Evolutionary conservation across 1,140 invertebrate genomes (phyloP), one percentile per base, ranked within the genome.

Genomic region (Meloidogyne exigua): DNA sequence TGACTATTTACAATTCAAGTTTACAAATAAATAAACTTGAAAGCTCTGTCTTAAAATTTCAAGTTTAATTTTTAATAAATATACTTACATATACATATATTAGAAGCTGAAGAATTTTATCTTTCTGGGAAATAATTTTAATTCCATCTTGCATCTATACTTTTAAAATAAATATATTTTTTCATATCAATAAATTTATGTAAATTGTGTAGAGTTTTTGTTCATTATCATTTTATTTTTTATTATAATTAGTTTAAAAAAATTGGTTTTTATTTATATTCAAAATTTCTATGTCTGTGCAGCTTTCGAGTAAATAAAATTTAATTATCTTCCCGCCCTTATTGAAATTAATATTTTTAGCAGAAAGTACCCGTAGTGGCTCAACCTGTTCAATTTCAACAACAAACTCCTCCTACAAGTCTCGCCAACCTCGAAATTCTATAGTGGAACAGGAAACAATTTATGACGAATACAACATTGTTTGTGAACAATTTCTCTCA

Each of bases 401-500:
- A 9, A 57, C 49, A n/a, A 57, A 57, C 49, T 57, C 49, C 0
- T 57, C 49, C 0, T 57, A 57, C 18, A 57, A n/a, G 21, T 57
- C 49, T 57, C 49, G 49, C 49, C 49, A 57, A 57, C 15, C 49
- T 0, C 49, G 49, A 18, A 57, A 57, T 15, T 57, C 49, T n/a
- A 57, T 57, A 4, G 49, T 57, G 4, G 49, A 57, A 57, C 49
- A 57, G 18, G 49, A 57, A 9, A n/a, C 49, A 21, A 28, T 65
- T 9, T 73, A 73, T 39, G 36, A 21, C 21, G 28, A 65, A 57
- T 73, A 26, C 25, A 23, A 26, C 39, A 26, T 73, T 36, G 21
- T 73, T 23, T 62, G 44, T 23, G 72, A 73, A 39, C 72, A 64
- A 25, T 65, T 62, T 13, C 26, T 65, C 2, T 73, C 72, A 2